Conservation (phyloP, 2,113 vertebrate species). For the Serinus canaria region DNA sequence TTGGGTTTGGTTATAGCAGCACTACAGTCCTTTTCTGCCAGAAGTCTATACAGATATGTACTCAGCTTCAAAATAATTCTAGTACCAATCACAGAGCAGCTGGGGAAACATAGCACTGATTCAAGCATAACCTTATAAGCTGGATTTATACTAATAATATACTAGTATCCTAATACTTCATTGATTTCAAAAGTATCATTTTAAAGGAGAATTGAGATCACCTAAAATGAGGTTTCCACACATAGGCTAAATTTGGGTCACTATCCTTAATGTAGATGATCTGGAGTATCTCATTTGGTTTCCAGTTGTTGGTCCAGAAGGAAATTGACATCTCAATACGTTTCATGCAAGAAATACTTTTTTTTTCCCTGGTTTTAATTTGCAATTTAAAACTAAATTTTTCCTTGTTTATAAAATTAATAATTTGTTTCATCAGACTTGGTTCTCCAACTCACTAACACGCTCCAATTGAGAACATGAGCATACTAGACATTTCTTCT, state of each 20-base stretch:
- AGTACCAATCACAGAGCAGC: background rate
- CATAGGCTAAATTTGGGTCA: background rate
- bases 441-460: background rate
- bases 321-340: background rate
- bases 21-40: background rate
- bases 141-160: background rate
- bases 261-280: background rate
- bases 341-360: background rate
- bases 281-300: background rate
- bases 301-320: background rate
- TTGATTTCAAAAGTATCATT: background rate
- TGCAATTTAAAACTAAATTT: background rate
- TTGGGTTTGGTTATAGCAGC: background rate
- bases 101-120: background rate
- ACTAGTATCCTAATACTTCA: background rate
- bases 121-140: background rate
- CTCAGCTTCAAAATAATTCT: background rate
- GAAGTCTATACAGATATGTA: background rate
- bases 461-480: fast-evolving
- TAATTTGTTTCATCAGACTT: background rate
- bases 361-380: background rate
- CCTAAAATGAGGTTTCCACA: background rate
- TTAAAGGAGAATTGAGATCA: background rate
- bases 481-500: background rate
- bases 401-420: background rate